Percentiles rank a stretch among this genome's conserved stretches.
These are phyloP conservation scores for Xiphydria camelus DNA, from an alignment of 2,888 invertebrate species.

Conservation along the genomic window DNA sequence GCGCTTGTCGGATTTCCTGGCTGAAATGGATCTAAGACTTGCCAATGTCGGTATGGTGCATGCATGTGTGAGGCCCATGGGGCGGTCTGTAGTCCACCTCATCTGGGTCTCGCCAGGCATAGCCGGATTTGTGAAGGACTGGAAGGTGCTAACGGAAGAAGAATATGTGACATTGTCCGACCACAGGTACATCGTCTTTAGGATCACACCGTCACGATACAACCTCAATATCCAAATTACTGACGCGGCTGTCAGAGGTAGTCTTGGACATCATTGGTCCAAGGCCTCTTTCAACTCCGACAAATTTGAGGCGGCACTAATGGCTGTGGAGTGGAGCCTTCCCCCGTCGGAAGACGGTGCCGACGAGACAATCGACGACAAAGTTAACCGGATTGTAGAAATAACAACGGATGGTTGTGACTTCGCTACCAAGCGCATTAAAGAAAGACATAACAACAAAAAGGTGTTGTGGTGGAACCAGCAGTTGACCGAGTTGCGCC, in stretches of 20 bases:
- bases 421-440: neutral
- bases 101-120: neutral
- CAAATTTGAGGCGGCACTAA: neutral
- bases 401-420: neutral
- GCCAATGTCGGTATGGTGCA: neutral
- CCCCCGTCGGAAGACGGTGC: neutral
- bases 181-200: neutral
- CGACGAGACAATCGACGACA: neutral
- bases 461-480: neutral
- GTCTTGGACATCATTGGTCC: neutral
- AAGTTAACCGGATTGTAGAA: neutral
- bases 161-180: neutral
- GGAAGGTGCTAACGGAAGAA: neutral
- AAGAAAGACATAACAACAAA: neutral
- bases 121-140: neutral
- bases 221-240: no score
- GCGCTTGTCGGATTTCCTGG: neutral
- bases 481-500: neutral
- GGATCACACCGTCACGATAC: neutral
- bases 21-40: neutral
- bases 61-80: neutral
- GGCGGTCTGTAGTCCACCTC: neutral
- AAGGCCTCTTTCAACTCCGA: neutral
- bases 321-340: neutral
- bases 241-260: neutral